A percentile compares a stretch with the other conserved stretches of the same genome.
Conservation (phyloP, 2,797 vertebrate species). For the Cirrhinus molitorella region DNA sequence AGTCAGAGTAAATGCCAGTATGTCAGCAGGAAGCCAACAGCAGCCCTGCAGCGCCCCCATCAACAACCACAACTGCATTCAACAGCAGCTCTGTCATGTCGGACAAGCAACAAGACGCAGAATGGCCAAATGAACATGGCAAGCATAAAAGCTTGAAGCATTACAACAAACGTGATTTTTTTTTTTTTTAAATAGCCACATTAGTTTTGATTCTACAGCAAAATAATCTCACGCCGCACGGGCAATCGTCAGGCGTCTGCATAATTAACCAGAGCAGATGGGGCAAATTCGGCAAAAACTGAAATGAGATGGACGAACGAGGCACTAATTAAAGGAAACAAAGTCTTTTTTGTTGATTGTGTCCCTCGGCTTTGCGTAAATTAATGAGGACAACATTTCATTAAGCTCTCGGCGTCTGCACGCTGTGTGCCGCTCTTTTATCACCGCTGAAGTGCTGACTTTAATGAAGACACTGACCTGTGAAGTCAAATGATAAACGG, state of each 20-base stretch:
- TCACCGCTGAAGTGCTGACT: slow-evolving; percentile 46
- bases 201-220: neutral
- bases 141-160: neutral
- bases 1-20: slow-evolving; percentile 61
- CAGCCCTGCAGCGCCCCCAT: slow-evolving; percentile 25
- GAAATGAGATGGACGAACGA: slow-evolving; percentile 35
- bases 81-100: slow-evolving; percentile 42
- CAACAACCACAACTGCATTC: slow-evolving; percentile 37
- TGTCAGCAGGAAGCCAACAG: slow-evolving; percentile 39
- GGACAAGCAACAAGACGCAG: slow-evolving; percentile 9
- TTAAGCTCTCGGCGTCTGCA: slow-evolving; percentile 51
- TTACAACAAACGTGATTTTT: neutral
- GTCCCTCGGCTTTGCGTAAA: slow-evolving; percentile 49
- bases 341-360: slow-evolving; percentile 46
- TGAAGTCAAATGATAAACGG: slow-evolving; percentile 52
- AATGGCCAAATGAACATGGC: neutral
- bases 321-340: slow-evolving; percentile 57
- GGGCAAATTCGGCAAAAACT: slow-evolving; percentile 50
- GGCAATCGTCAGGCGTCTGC: no score
- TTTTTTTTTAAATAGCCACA: neutral
- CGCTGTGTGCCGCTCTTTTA: slow-evolving; percentile 34
- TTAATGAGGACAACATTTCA: slow-evolving; percentile 59
- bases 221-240: neutral
- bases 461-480: slow-evolving; percentile 53
- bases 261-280: slow-evolving; percentile 57